A percentile compares a stretch with the other conserved stretches of the same genome.
Conservation (phyloP, 2,797 vertebrate species). For the Eulemur mongoz region DNA sequence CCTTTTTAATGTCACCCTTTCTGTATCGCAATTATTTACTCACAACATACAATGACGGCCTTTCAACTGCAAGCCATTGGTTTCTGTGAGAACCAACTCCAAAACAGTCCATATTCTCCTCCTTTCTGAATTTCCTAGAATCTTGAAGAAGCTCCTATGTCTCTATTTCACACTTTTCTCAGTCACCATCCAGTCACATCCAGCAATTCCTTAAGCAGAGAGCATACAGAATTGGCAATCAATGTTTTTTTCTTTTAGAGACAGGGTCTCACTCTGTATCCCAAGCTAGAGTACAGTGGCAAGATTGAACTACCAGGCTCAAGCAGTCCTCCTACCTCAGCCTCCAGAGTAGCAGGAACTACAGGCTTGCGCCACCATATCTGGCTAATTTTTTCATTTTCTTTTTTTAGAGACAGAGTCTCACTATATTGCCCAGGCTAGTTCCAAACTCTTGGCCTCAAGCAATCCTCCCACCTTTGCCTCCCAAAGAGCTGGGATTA, state of each 20-base stretch:
- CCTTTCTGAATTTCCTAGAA: background rate
- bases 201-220: conserved; percentile 6
- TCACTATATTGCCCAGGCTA: background rate
- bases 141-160: background rate
- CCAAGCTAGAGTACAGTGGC: background rate
- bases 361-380: background rate
- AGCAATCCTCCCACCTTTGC: too few relatives aligned
- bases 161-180: background rate
- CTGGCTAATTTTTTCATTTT: background rate
- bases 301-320: background rate
- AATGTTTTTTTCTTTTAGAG: background rate
- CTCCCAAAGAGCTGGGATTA: background rate
- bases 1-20: background rate
- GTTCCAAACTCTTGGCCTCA: background rate
- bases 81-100: background rate
- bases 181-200: background rate
- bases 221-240: background rate
- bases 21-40: background rate
- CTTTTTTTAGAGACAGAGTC: background rate
- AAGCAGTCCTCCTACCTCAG: background rate
- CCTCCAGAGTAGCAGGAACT: background rate
- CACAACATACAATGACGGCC: background rate
- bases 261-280: background rate
- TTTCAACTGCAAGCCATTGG: background rate
- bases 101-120: background rate